phyloP scores from a whole-genome alignment of 2,113 vertebrate genomes.

The Rallus limicola region DNA sequence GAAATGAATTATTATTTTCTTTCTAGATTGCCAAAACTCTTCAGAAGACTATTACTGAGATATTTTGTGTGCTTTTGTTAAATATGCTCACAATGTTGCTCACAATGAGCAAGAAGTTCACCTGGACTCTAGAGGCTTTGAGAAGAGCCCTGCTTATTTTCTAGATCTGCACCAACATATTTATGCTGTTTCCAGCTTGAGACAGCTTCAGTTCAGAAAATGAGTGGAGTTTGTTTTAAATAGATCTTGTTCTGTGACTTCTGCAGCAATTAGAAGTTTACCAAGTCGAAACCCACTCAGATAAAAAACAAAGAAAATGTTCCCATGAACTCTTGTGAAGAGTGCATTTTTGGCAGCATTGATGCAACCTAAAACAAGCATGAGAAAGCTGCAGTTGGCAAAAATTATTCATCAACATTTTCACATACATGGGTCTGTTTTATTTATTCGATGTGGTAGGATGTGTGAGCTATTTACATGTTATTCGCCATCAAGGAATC shows the following conservation, averaged over 20 bases:
- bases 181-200: background rate
- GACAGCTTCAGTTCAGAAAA: background rate
- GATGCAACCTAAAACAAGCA: conserved; percentile 21
- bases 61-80: background rate
- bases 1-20: background rate
- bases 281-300: background rate
- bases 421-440: background rate
- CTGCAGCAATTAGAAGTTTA: background rate
- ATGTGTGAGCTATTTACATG: background rate
- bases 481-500: conserved; percentile 25
- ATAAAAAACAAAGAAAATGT: conserved; percentile 28
- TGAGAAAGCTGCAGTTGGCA: conserved; percentile 7
- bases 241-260: background rate
- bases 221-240: background rate
- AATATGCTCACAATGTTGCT: background rate
- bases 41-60: background rate
- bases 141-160: background rate
- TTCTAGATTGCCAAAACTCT: background rate
- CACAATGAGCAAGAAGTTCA: background rate
- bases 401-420: conserved; percentile 23
- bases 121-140: background rate
- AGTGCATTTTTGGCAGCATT: conserved; percentile 24
- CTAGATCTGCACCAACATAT: background rate
- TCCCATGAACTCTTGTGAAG: conserved; percentile 31
- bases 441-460: background rate